phyloP scores from a whole-genome alignment of 2,113 vertebrate species.

The Prinia subflava region DNA sequence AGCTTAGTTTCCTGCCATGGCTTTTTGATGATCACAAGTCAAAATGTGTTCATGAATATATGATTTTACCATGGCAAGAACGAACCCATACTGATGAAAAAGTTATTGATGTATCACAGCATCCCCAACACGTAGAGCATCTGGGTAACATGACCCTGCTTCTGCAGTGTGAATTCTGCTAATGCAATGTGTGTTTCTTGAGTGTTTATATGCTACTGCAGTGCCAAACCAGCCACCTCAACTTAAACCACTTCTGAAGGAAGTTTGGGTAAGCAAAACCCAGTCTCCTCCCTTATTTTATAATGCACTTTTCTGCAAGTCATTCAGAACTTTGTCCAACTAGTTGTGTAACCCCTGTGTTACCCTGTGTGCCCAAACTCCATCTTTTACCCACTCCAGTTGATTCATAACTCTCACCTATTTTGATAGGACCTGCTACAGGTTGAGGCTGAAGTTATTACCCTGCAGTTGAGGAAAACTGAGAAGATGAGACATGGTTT shows the following conservation, averaged over 20 bases:
- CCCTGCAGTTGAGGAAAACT: not conserved
- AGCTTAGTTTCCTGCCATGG: not conserved
- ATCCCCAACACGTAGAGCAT: not conserved
- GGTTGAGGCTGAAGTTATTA: not conserved
- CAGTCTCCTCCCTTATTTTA: not conserved
- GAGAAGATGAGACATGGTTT: not conserved
- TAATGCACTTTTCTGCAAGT: not conserved
- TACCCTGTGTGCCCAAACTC: not conserved
- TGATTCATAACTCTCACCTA: not conserved
- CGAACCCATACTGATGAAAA: not conserved
- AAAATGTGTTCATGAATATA: not conserved
- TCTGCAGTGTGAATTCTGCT: not conserved
- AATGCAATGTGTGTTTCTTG: not conserved
- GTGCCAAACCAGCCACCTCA: not conserved
- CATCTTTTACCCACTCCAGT: not conserved
- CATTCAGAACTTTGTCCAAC: slow-evolving; percentile 11
- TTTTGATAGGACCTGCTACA: not conserved
- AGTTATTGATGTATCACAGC: not conserved
- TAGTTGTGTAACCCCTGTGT: not conserved
- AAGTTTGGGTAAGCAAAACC: not conserved
- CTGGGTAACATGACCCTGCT: not conserved
- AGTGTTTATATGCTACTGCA: not conserved
- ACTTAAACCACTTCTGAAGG: not conserved
- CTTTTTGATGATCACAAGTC: not conserved
- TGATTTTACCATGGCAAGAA: not conserved